These are phyloP conservation scores for Lasioglossum figueresi DNA, from an alignment of 2,888 invertebrate species.

Conservation along the genomic window DNA sequence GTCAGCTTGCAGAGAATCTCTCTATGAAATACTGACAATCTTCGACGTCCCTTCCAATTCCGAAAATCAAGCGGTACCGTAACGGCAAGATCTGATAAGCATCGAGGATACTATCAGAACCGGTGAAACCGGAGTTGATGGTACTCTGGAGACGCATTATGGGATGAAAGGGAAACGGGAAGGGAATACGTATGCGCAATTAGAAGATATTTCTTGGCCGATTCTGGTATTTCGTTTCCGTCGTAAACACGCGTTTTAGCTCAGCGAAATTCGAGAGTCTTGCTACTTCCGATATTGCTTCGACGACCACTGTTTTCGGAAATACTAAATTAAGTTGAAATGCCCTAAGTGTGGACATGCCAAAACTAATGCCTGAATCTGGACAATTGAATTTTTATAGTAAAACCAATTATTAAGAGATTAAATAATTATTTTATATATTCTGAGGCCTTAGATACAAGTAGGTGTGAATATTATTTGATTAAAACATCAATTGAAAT, in stretches of 20 bases:
- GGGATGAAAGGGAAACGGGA: neutral
- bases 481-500: too few relatives aligned
- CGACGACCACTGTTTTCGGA: neutral
- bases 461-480: too few relatives aligned
- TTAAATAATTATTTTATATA: too few relatives aligned
- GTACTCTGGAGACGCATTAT: neutral
- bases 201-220: conserved; percentile 2
- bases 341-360: too few relatives aligned
- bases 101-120: conserved; percentile 11
- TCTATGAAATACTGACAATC: neutral
- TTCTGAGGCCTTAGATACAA: too few relatives aligned
- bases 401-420: too few relatives aligned
- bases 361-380: too few relatives aligned
- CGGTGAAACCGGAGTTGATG: conserved; percentile 16
- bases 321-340: neutral
- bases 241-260: neutral
- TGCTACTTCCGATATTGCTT: neutral
- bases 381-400: too few relatives aligned
- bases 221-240: conserved; percentile 9
- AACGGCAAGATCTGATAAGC: conserved; percentile 29
- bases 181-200: neutral
- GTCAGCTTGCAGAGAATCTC: neutral
- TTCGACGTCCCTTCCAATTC: conserved; percentile 13
- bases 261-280: neutral
- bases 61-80: conserved; percentile 3